These are phyloP conservation scores for Diadumene lineata DNA, from an alignment of 92 coral and sea anemone species.

Conservation along the genomic window DNA sequence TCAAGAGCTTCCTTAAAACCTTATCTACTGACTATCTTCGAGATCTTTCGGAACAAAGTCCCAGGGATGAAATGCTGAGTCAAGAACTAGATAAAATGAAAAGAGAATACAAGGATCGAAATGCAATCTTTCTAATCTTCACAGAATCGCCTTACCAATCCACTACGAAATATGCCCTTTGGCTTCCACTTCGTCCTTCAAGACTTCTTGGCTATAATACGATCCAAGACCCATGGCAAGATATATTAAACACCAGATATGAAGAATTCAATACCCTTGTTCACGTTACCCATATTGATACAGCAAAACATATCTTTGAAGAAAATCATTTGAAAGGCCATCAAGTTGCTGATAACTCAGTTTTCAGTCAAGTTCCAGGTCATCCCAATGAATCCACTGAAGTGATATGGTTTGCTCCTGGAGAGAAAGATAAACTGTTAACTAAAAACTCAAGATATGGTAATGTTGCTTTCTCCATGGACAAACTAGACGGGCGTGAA, in stretches of 20 bases:
- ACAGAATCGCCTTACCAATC: neutral
- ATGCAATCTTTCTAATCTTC: too few relatives aligned
- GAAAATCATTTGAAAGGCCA: constrained; percentile 5
- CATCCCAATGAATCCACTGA: constrained; percentile 24
- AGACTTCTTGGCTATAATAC: constrained; percentile 2
- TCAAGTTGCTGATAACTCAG: constrained; percentile 16
- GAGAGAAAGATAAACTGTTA: too few relatives aligned
- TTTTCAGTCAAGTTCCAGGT: constrained; percentile 27
- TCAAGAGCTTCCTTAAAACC: too few relatives aligned
- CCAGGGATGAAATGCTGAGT: too few relatives aligned
- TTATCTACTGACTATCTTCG: too few relatives aligned
- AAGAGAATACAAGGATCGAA: too few relatives aligned
- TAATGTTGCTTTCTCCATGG: constrained; percentile 9
- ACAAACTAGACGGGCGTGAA: neutral
- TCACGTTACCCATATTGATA: constrained; percentile 24
- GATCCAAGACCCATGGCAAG: constrained; percentile 3
- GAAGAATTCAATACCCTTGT: constrained; percentile 19
- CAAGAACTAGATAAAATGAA: too few relatives aligned
- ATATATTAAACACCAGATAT: constrained; percentile 1
- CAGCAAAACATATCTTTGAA: neutral
- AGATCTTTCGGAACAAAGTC: too few relatives aligned
- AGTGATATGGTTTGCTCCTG: constrained; percentile 32
- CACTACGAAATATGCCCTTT: neutral
- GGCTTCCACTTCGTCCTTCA: constrained; percentile 13
- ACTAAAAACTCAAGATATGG: constrained; percentile 9